Conservation (phyloP, 2,888 invertebrate species). For the Zeuzera pyrina region DNA sequence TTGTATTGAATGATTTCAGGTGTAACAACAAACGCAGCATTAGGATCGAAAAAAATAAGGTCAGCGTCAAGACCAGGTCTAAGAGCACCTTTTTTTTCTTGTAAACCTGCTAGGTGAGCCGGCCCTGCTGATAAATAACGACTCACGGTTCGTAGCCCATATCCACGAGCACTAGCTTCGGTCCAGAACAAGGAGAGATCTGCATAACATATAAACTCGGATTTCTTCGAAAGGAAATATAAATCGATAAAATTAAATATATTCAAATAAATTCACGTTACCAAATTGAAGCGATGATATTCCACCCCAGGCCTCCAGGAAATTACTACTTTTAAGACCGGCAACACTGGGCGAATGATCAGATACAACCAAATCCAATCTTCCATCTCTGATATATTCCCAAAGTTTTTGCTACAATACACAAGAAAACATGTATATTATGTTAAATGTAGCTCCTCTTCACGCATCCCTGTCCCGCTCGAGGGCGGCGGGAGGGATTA, state of each 20-base stretch:
- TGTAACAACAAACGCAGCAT: constrained; percentile 70
- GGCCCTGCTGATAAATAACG: constrained; percentile 76
- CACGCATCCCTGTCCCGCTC: no score
- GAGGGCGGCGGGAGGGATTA: no score
- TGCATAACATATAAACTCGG: no score
- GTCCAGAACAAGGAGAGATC: constrained; percentile 81
- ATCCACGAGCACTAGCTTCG: constrained; percentile 64
- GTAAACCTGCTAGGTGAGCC: constrained; percentile 75
- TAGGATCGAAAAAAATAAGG: constrained; percentile 80
- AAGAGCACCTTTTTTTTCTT: constrained; percentile 75
- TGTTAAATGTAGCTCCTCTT: no score
- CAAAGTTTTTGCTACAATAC: constrained; percentile 75
- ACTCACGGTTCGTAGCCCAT: constrained; percentile 68
- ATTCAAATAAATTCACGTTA: no score
- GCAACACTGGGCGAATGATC: constrained; percentile 81
- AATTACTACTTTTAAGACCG: constrained; percentile 76
- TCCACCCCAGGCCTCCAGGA: constrained; percentile 81
- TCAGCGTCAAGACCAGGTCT: constrained; percentile 79
- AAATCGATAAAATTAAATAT: no score
- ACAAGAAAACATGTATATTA: no score
- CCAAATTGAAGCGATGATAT: constrained; percentile 82
- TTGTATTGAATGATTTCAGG: constrained; percentile 76
- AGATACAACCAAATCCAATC: constrained; percentile 77
- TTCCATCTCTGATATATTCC: constrained; percentile 70
- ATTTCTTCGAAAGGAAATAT: no score